Evolutionary conservation across 30 jellyfish, hydroid and myxozoan species (phyloP), one percentile per base, ranked within the genome.

Genomic region (Sanderia malayensis): DNA sequence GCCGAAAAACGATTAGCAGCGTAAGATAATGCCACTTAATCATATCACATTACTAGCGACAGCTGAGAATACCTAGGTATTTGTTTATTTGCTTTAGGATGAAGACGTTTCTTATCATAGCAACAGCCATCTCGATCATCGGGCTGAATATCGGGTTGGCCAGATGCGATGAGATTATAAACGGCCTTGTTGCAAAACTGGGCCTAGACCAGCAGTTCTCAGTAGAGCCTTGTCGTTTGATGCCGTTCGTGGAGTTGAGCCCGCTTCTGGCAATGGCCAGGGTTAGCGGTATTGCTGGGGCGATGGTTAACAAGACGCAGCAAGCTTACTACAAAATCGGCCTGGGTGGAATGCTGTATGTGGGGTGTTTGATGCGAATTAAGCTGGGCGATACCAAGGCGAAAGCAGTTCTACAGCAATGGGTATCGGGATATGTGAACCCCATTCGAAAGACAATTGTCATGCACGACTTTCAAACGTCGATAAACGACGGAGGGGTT

Each of bases 241-340:
- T 71, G 83, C 83, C 83, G 26, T 71, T 19, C 61, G 83, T 71
- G 1, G 83, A 71, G 31, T 67, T 71, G 18, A 71, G 83, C 30
- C 83, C 83, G 8, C 74, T 71, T 18, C 25, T 71, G 23, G 74
- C 83, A 13, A 71, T 71, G 25, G 74, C 46, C 0, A 23, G 27
- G 6, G 26, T 49, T 0, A 0, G 0, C n/a, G 81, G 23, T 25
- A 17, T 71, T 4, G 64, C 24, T 46, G 17, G 25, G 24, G 27
- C 49, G 15, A 47, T 73, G 25, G 37, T 24, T 17, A 44, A 27
- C 11, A 29, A 1, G 2, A 73, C 83, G 37, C 21, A 22, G 41
- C 26, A 45, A 0, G 83, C 47, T 2, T 71, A 71, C 58, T 71
- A 71, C 30, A 46, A 71, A 71, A 46, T 53, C 13, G 83, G 83